Conservation (phyloP, 2,797 vertebrate genomes). For the Eleutherodactylus coqui region DNA sequence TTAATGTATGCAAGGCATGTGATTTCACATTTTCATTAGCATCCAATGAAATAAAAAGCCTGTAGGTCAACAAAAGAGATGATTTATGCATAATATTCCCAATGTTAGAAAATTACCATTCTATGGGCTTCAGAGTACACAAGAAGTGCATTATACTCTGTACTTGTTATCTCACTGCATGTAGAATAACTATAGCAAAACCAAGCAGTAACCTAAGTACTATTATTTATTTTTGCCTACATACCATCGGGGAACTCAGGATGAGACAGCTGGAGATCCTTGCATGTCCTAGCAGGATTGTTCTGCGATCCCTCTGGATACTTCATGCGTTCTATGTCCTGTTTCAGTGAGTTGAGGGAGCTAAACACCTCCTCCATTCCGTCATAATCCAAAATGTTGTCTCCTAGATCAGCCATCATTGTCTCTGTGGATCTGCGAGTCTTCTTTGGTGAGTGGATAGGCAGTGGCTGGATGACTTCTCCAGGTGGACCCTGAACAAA, state of each 20-base stretch:
- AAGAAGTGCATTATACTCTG: background rate
- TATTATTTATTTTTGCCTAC: constrained; percentile 57
- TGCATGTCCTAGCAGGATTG: constrained; percentile 95
- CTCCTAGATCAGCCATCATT: constrained; percentile 84
- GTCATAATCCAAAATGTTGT: constrained; percentile 89
- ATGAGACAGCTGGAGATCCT: constrained; percentile 95
- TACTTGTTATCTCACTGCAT: background rate
- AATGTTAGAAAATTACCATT: background rate
- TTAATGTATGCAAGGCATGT: constrained; percentile 10
- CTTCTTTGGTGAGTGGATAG: constrained; percentile 91
- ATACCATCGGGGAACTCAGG: constrained; percentile 94
- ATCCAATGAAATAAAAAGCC: background rate
- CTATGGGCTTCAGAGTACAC: background rate
- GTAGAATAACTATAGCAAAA: background rate
- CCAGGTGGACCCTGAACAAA: constrained; percentile 89
- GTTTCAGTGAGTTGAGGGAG: constrained; percentile 92
- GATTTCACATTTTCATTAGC: background rate
- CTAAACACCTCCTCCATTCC: constrained; percentile 97
- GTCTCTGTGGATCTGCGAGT: constrained; percentile 84
- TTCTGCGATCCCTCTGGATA: constrained; percentile 95
- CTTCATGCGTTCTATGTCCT: constrained; percentile 98
- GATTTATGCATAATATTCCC: background rate
- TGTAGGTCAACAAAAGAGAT: background rate
- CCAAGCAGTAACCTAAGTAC: background rate
- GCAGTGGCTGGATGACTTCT: constrained; percentile 94